Percentiles rank a stretch among this genome's conserved stretches.
These are phyloP conservation scores for Pseudomyrmex dendroicus DNA, from an alignment of 1,140 invertebrate genomes.

Conservation along the genomic window DNA sequence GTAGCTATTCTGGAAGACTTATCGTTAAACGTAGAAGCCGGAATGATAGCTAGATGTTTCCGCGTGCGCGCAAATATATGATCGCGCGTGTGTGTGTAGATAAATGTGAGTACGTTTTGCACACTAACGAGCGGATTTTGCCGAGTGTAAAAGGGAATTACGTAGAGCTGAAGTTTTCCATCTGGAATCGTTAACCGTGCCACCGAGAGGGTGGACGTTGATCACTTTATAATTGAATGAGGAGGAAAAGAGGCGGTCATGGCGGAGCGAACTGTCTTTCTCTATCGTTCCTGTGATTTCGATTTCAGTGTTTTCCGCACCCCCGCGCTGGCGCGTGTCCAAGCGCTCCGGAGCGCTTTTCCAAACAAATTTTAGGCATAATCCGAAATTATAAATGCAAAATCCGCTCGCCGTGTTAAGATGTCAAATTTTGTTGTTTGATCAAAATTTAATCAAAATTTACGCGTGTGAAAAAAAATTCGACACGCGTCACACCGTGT, in stretches of 20 bases:
- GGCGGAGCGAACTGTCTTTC: conserved; percentile 21
- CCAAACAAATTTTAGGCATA: background rate
- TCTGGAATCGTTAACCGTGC: conserved; percentile 78
- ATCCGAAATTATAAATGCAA: too few relatives aligned
- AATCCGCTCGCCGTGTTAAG: too few relatives aligned
- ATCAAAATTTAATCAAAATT: too few relatives aligned
- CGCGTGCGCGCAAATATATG: background rate
- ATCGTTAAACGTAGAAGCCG: conserved; percentile 46
- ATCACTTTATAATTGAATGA: conserved; percentile 81
- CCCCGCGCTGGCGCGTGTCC: background rate
- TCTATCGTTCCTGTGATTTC: conserved; percentile 71
- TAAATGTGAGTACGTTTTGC: conserved; percentile 39
- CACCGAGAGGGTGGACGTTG: conserved; percentile 73
- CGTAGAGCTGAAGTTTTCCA: conserved; percentile 73
- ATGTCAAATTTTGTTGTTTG: too few relatives aligned
- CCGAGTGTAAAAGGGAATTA: conserved; percentile 61
- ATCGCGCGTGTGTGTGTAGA: too few relatives aligned
- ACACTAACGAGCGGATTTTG: conserved; percentile 53
- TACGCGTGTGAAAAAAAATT: too few relatives aligned
- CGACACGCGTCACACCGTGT: too few relatives aligned
- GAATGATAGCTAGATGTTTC: conserved; percentile 21
- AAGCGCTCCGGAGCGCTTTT: too few relatives aligned
- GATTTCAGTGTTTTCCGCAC: conserved; percentile 58
- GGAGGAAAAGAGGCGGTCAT: conserved; percentile 55
- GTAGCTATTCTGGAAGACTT: conserved; percentile 45